Evolutionary conservation across 2,888 invertebrate genomes (phyloP).

Genomic region (Drosophila austrosaltans): DNA sequence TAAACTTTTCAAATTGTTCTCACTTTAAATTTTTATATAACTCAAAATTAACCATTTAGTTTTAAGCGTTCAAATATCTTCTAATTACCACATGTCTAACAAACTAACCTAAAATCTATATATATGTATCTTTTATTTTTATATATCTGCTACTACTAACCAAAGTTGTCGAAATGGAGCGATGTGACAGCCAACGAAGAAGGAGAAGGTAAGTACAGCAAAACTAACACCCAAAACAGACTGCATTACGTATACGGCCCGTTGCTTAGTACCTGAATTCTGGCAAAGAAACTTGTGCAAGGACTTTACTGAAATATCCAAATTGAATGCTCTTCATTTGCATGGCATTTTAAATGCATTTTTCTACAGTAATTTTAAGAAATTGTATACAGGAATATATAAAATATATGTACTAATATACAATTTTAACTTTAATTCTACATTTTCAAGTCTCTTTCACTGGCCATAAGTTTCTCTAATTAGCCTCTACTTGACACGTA

Average conservation of each 20-base stretch:
- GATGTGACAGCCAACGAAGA: conserved; percentile 81
- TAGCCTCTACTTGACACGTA: not conserved
- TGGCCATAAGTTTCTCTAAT: not conserved
- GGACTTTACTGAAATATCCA: not conserved
- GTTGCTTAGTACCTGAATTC: not conserved
- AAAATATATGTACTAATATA: too few species aligned
- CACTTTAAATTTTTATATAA: too few species aligned
- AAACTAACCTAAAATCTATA: conserved; percentile 35
- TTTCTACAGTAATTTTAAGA: too few species aligned
- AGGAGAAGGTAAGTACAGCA: conserved; percentile 71
- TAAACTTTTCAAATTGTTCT: too few species aligned
- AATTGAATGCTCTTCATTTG: not conserved
- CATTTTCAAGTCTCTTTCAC: not conserved
- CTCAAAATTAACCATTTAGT: too few species aligned
- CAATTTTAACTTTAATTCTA: too few species aligned
- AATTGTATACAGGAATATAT: too few species aligned
- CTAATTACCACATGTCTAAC: conserved; percentile 24
- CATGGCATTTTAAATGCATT: too few species aligned
- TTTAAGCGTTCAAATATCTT: not conserved
- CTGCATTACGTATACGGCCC: conserved; percentile 32
- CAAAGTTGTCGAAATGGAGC: conserved; percentile 91
- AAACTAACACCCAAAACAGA: not conserved
- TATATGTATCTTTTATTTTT: conserved; percentile 18
- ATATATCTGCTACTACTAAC: conserved; percentile 83
- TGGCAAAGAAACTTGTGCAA: not conserved